A percentile compares a stretch with the other conserved stretches of the same genome.
phyloP scores from a whole-genome alignment of 1,140 invertebrate species.

The Lordiphosa collinella region DNA sequence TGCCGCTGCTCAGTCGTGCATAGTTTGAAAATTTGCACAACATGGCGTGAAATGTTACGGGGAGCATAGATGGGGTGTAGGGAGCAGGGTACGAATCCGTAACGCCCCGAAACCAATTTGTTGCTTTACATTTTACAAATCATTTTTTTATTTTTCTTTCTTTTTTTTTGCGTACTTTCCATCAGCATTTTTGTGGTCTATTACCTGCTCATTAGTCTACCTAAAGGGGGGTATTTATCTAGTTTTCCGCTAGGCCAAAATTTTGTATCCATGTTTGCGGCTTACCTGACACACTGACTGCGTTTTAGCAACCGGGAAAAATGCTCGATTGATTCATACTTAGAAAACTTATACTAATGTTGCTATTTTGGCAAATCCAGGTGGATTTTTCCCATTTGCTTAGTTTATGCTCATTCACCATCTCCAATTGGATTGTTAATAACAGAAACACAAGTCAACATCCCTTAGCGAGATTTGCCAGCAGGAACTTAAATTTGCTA shows the following conservation, averaged over 20 bases:
- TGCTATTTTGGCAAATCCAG: no score
- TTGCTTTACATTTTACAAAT: conserved; percentile 59
- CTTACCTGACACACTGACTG: conserved; percentile 23
- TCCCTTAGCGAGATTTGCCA: no score
- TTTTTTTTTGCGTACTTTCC: conserved; percentile 41
- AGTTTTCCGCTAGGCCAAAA: conserved; percentile 14
- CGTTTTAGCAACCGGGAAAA: background rate
- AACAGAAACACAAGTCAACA: no score
- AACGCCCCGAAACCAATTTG: conserved; percentile 72
- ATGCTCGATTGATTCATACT: no score
- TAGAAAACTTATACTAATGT: no score
- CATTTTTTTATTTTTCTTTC: conserved; percentile 29
- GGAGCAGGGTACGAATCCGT: conserved; percentile 32
- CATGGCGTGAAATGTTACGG: conserved; percentile 17
- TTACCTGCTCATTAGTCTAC: conserved; percentile 43
- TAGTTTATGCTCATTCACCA: no score
- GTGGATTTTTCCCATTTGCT: no score
- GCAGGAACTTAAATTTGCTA: no score
- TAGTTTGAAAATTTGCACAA: conserved; percentile 44
- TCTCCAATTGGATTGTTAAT: no score
- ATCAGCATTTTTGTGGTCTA: conserved; percentile 68
- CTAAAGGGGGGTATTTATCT: conserved; percentile 12
- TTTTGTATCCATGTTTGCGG: conserved; percentile 1
- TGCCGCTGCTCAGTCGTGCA: conserved; percentile 56
- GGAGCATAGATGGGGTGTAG: conserved; percentile 16